Evolutionary conservation across 2,888 invertebrate genomes (phyloP), one percentile per base, ranked within the genome.

Genomic region (Rhyacophila evoluta): DNA sequence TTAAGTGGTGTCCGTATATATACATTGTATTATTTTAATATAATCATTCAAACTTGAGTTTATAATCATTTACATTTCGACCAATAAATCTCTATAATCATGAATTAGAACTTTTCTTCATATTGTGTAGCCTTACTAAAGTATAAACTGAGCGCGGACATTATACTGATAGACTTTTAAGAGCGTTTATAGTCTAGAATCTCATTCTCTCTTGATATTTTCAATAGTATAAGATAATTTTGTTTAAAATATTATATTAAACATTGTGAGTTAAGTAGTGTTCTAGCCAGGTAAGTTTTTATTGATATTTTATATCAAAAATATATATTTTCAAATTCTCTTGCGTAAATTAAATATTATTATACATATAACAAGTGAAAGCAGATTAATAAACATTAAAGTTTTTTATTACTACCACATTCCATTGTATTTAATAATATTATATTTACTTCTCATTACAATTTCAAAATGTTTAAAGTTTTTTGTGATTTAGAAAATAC

Each of bases 151-250:
- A 70, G 74, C 38, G 74, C 73, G 41, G 71, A 37, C 28, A 78
- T 69, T 67, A 77, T 78, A 78, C 78, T 78, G 78, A 78, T 78
- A 75, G 68, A 38, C 36, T 71, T 38, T 71, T 74, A 74, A 78
- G 78, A 27, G 36, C 41, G 37, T 75, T 74, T 39, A 28, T 71
- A 74, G 55, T 25, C n/a, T 78, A 78, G 78, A 78, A 74, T 78
- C 78, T 78, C 78, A 74, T 71, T 72, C 36, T 78, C 12, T 73
- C 41, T 41, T 71, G 70, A 72, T 36, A 76, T 27, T 25, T 71
- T 71, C 25, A 67, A 76, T 72, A 25, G 37, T 68, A 19, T 29
- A 36, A 74, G 36, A 68, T 71, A 71, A 19, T 12, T 19, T 37
- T n/a, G 15, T 69, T 37, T 28, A 10, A 55, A 55, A 55, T 19